Percentiles rank a stretch among this genome's conserved stretches.
These are phyloP conservation scores for Sebastes ruberrimus DNA, from an alignment of 2,797 vertebrate species.

Conservation along the genomic window DNA sequence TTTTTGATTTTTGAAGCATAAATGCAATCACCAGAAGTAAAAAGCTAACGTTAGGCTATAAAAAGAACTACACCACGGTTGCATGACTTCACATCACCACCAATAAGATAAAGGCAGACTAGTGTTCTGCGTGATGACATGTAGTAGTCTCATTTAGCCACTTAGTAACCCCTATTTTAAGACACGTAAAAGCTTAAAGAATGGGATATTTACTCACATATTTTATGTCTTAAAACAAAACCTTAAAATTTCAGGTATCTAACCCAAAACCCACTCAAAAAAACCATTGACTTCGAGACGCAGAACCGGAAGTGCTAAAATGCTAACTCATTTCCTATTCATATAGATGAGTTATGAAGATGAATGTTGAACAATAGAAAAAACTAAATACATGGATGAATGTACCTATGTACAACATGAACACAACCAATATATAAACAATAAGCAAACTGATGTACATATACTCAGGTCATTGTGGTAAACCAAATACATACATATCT, in stretches of 20 bases:
- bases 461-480: background rate
- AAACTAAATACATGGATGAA: background rate
- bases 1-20: no score
- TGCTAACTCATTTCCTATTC: no score
- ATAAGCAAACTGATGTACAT: background rate
- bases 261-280: background rate
- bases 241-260: background rate
- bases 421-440: background rate
- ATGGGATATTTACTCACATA: no score
- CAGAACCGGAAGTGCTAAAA: no score
- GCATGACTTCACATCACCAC: background rate
- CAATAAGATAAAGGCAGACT: no score
- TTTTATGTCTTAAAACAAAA: no score
- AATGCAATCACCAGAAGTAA: no score
- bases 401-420: background rate
- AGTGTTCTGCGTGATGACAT: no score
- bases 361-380: background rate
- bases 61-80: background rate
- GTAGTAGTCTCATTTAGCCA: no score
- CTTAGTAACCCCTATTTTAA: no score
- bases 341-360: background rate
- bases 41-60: background rate
- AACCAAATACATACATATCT: background rate
- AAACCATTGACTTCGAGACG: no score
- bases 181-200: no score